phyloP scores from a whole-genome alignment of 2,888 invertebrate species.

The Lucinisca nassula region DNA sequence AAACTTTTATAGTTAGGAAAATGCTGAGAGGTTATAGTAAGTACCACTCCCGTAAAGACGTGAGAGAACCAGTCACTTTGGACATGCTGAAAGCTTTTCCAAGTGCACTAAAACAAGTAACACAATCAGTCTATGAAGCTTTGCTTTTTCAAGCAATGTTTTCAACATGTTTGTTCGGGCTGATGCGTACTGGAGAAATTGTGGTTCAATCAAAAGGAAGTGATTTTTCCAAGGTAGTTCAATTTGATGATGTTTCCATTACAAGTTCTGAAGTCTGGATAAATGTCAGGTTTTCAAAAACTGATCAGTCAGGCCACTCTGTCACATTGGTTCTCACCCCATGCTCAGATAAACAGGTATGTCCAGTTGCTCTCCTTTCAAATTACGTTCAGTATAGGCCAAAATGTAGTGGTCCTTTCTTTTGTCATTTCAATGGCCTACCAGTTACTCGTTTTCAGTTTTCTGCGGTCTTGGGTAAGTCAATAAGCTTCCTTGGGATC shows the following conservation, averaged over 20 bases:
- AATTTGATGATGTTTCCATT: background rate
- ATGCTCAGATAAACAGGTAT: background rate
- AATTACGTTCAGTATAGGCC: background rate
- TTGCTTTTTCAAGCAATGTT: conserved; percentile 2
- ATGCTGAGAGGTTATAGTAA: background rate
- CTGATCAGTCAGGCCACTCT: background rate
- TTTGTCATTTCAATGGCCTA: background rate
- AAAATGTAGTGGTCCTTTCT: background rate
- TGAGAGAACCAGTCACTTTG: background rate
- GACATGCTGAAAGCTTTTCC: background rate
- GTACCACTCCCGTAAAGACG: background rate
- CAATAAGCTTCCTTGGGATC: background rate
- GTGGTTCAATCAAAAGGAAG: background rate
- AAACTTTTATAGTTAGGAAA: conserved; percentile 10
- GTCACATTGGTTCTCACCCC: background rate
- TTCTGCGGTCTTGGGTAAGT: background rate
- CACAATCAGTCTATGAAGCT: background rate
- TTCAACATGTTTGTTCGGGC: conserved; percentile 2
- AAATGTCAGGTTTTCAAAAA: background rate
- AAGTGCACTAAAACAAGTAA: background rate
- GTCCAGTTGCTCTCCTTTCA: background rate
- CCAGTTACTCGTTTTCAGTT: conserved; percentile 1
- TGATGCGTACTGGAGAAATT: background rate
- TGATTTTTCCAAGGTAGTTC: background rate
- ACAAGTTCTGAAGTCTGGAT: background rate